Conservation (phyloP, 2,113 vertebrate species). For the Spilogale gracilis region DNA sequence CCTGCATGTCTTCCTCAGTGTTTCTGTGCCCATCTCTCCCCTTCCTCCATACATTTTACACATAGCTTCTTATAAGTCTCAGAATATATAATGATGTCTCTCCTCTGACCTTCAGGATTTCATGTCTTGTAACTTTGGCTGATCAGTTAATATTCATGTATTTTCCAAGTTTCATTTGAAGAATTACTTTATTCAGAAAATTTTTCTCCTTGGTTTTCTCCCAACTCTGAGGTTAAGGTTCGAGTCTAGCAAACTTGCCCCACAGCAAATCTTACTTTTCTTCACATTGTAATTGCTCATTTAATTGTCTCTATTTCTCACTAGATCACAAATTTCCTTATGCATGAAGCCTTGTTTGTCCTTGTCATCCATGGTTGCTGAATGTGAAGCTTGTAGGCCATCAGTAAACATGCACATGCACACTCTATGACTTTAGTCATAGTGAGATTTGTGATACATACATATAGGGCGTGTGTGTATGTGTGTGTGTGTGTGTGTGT, state of each 20-base stretch:
- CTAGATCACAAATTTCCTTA: not conserved
- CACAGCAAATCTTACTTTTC: not conserved
- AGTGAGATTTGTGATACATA: not conserved
- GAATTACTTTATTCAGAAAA: not conserved
- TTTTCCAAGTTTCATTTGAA: not conserved
- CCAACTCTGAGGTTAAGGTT: not conserved
- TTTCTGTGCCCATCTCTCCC: rapidly evolving
- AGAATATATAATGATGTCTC: not conserved
- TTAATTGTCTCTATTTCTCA: not conserved
- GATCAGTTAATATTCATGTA: not conserved
- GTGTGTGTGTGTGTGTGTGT: not conserved
- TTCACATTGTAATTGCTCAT: not conserved
- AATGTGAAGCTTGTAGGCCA: not conserved
- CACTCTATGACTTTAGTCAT: not conserved
- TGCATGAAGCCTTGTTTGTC: not conserved
- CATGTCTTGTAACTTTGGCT: not conserved
- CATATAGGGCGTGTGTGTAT: not conserved
- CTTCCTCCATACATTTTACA: rapidly evolving
- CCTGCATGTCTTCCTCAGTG: not conserved
- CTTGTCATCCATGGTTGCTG: not conserved
- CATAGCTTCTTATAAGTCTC: not conserved
- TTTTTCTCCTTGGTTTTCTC: not conserved
- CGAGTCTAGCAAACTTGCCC: not conserved
- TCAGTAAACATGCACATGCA: not conserved
- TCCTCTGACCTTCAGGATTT: not conserved